Base-by-base conservation (phyloP, 2,113 vertebrate genomes). In the Pungitius pungitius region DNA sequence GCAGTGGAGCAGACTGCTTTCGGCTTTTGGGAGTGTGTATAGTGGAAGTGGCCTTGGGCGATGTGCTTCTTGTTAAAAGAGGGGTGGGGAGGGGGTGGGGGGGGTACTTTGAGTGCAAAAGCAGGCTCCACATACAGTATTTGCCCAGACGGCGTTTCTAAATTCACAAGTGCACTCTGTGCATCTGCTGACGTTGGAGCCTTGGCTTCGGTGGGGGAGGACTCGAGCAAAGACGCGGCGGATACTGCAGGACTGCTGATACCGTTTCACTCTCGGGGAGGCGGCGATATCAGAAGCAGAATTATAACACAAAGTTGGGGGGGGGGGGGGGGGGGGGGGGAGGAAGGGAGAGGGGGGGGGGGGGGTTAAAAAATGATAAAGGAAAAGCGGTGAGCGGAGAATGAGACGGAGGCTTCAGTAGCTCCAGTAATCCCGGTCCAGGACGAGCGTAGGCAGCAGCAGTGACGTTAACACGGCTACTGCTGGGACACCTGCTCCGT, bases 21-120 rank as follows among this genome's bases (percentile, higher is more conserved):
- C 76, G 80, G 62, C 74, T 86, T 88, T 81, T 67, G 66, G 49
- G 78, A 76, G 54, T 75, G 84, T 64, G 70, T 88, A 78, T 64
- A 81, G 75, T 77, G 82, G 73, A 81, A 66, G 83, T 85, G 73
- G 87, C 91, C 90, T 73, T 80, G 54, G 83, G 90, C 80, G 7
- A 83, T 84, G 84, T 80, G 85, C 84, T 87, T 86, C 82, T 87
- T 86, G 59, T 84, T 83, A 82, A 84, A 88, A 85, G 73, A 80
- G 77, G 61, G n/a, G n/a, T n/a, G n/a, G n/a, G n/a, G n/a, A n/a
- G n/a, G n/a, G n/a, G n/a, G n/a, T n/a, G n/a, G n/a, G n/a, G 82
- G 65, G 79, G 82, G 76, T 73, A 83, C 81, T 84, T 76, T 86
- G 73, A 68, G 80, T 81, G 62, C 76, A 82, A 78, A n/a, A 81